phyloP scores from a whole-genome alignment of 2,797 vertebrate species.

The Microctenopoma lineatum region DNA sequence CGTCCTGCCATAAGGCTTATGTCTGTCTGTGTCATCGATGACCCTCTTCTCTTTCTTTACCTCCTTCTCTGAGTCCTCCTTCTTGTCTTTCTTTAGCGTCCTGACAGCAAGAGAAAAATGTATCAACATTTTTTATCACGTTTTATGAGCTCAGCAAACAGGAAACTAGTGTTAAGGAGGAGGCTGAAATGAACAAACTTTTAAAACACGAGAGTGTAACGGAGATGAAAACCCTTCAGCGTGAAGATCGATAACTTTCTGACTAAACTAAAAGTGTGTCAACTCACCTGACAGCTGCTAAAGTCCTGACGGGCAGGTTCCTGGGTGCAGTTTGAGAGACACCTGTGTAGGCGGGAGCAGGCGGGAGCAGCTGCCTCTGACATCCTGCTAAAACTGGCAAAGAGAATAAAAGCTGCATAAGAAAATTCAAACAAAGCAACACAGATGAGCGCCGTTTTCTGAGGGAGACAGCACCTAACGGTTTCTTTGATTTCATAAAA shows the following conservation, averaged over 20 bases:
- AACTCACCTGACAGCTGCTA: conserved; percentile 79
- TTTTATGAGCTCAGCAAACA: neutral
- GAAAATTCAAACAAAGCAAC: neutral
- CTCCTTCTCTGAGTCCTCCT: conserved; percentile 56
- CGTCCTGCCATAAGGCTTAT: conserved; percentile 77
- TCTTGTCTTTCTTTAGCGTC: conserved; percentile 67
- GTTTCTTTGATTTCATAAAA: neutral
- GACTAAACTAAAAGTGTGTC: neutral
- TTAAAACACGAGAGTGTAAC: neutral
- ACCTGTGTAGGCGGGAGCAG: conserved; percentile 12
- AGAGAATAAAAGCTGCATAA: neutral
- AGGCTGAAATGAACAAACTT: neutral
- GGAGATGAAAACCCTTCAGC: neutral
- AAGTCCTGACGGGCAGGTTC: conserved; percentile 59
- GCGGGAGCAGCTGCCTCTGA: conserved; percentile 67
- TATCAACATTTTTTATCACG: neutral
- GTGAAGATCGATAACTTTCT: neutral
- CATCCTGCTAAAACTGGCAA: conserved; percentile 75
- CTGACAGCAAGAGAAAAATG: conserved; percentile 55
- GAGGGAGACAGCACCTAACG: neutral
- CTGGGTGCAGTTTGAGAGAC: conserved; percentile 20
- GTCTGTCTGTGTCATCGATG: conserved; percentile 74
- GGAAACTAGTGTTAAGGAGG: accelerated
- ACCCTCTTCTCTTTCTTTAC: conserved; percentile 61
- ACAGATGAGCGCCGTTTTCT: neutral